A percentile compares a stretch with the other conserved stretches of the same genome.
Evolutionary conservation across 1,140 invertebrate species (phyloP).

Genomic region (Aphidius gifuensis): DNA sequence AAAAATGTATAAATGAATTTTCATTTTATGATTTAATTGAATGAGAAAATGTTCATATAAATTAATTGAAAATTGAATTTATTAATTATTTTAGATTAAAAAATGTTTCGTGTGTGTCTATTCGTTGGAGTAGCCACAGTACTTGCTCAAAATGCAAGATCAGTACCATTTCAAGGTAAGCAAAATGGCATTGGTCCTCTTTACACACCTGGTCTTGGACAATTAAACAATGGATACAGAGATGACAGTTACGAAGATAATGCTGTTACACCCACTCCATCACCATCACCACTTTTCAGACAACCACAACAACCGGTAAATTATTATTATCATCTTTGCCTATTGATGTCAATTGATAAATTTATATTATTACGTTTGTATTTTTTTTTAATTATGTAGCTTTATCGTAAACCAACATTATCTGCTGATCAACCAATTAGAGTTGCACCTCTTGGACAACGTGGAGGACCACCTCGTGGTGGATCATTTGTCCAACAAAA

Average conservation of each 20-base stretch:
- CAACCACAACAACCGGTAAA: slow-evolving; percentile 32
- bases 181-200: slow-evolving; percentile 41
- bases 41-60: too few relatives aligned
- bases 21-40: too few relatives aligned
- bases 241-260: slow-evolving; percentile 55
- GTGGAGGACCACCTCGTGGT: slow-evolving; percentile 27
- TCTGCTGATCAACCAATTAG: slow-evolving; percentile 29
- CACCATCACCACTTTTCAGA: slow-evolving; percentile 46
- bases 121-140: slow-evolving; percentile 38
- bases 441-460: slow-evolving; percentile 30
- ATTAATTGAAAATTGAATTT: too few relatives aligned
- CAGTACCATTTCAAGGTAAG: slow-evolving; percentile 45
- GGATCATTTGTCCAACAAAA: slow-evolving; percentile 32
- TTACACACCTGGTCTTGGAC: slow-evolving; percentile 39
- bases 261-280: slow-evolving; percentile 51
- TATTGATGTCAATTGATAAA: neutral
- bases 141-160: slow-evolving; percentile 43
- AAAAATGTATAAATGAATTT: too few relatives aligned
- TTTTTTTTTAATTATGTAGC: slow-evolving; percentile 19
- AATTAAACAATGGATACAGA: slow-evolving; percentile 42
- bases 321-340: neutral
- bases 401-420: slow-evolving; percentile 28
- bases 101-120: slow-evolving; percentile 47
- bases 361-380: neutral
- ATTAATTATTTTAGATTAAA: slow-evolving; percentile 17